phyloP scores from a whole-genome alignment of 1,140 invertebrate genomes.

The Caenorhabditis briggsae region DNA sequence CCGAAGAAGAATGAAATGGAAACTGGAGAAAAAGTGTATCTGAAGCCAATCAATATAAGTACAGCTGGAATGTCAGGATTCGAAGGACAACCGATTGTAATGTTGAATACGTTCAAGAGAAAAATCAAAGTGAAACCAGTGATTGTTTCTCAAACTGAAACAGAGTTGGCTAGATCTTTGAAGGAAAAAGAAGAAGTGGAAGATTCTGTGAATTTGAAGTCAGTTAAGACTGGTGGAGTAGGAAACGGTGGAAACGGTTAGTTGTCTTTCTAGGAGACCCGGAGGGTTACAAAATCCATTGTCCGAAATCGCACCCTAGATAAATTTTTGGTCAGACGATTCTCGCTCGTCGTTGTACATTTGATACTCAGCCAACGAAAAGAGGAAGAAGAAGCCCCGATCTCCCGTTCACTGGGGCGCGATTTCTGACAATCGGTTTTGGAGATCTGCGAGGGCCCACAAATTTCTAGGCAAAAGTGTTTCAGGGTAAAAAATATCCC shows the following conservation, averaged over 20 bases:
- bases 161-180: background rate
- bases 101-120: slow-evolving; percentile 22
- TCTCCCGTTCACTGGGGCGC: no score
- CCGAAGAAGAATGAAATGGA: slow-evolving; percentile 4
- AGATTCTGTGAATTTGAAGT: background rate
- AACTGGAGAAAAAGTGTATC: slow-evolving; percentile 32
- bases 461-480: no score
- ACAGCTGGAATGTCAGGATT: background rate
- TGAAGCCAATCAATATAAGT: slow-evolving; percentile 33
- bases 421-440: no score
- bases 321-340: no score
- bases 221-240: background rate
- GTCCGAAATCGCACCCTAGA: no score
- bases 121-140: slow-evolving; percentile 43
- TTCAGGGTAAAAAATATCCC: no score
- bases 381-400: no score
- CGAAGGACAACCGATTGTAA: slow-evolving; percentile 1
- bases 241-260: background rate
- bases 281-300: no score
- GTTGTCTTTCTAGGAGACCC: background rate
- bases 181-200: slow-evolving; percentile 17
- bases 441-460: no score
- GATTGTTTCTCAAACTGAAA: slow-evolving; percentile 20
- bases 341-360: no score
- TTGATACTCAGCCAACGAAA: no score